Percentiles rank a stretch among this genome's conserved stretches.
Evolutionary conservation across 2,888 invertebrate genomes (phyloP).

Genomic region (Hemicrepidius hirtus): DNA sequence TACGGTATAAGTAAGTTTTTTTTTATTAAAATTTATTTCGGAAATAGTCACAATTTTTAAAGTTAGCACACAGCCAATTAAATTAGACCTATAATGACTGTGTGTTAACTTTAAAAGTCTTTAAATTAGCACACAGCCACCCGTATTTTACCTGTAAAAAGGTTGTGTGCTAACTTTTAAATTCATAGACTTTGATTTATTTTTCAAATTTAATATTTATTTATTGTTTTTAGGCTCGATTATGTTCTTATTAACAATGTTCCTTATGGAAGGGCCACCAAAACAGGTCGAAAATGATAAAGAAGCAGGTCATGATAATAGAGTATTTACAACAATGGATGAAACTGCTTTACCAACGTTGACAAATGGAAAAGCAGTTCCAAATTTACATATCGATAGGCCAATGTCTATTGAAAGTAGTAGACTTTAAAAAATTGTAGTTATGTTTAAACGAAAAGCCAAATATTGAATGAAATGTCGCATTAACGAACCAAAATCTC

Average conservation of each 20-base stretch:
- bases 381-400: constrained; percentile 42
- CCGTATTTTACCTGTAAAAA: too few species aligned
- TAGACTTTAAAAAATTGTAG: constrained; percentile 49
- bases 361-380: constrained; percentile 49
- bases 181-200: too few species aligned
- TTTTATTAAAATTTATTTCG: background rate
- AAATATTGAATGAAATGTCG: constrained; percentile 20
- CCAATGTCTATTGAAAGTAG: constrained; percentile 52
- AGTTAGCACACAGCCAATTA: too few species aligned
- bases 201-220: background rate
- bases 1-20: constrained; percentile 86
- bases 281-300: constrained; percentile 60
- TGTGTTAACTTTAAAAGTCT: too few species aligned
- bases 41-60: too few species aligned
- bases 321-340: constrained; percentile 66
- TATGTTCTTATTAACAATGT: constrained; percentile 87
- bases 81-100: too few species aligned
- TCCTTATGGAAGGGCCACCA: constrained; percentile 83
- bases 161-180: too few species aligned
- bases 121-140: too few species aligned
- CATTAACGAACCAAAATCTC: background rate
- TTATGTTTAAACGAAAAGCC: constrained; percentile 10
- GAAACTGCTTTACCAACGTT: constrained; percentile 66
- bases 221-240: constrained; percentile 79
- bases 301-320: constrained; percentile 67